Conservation (phyloP, 2,888 invertebrate species). For the Pherbina coryleti region DNA sequence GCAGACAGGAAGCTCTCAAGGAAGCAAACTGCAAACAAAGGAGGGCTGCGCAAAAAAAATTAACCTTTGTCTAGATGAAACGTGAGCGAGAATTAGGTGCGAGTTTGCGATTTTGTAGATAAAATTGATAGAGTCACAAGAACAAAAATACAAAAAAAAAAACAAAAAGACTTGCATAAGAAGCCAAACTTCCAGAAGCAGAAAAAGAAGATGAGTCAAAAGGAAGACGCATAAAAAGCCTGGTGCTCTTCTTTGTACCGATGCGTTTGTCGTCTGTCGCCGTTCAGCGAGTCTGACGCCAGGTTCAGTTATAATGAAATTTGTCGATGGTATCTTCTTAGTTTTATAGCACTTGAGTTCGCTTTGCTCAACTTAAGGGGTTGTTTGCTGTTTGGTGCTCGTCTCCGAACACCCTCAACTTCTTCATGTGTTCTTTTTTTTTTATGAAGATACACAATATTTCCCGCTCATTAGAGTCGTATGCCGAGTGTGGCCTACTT, state of each 20-base stretch:
- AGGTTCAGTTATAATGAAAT: background rate
- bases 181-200: slow-evolving; percentile 36
- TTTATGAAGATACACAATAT: background rate
- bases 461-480: background rate
- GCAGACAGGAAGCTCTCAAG: slow-evolving; percentile 29
- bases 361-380: background rate
- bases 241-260: background rate
- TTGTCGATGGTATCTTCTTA: background rate
- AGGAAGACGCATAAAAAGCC: background rate
- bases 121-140: background rate
- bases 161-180: background rate
- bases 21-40: background rate
- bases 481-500: slow-evolving; percentile 51
- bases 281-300: background rate
- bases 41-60: background rate
- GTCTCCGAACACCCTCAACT: slow-evolving; percentile 35
- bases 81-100: slow-evolving; percentile 58
- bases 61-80: background rate
- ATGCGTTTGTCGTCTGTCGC: background rate
- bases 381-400: slow-evolving; percentile 1
- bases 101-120: slow-evolving; percentile 59
- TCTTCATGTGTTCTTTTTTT: slow-evolving; percentile 19
- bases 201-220: background rate
- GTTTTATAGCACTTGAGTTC: background rate
- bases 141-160: background rate